Conservation (phyloP, 2,888 invertebrate species). For the Hirtodrosophila alboralis region DNA sequence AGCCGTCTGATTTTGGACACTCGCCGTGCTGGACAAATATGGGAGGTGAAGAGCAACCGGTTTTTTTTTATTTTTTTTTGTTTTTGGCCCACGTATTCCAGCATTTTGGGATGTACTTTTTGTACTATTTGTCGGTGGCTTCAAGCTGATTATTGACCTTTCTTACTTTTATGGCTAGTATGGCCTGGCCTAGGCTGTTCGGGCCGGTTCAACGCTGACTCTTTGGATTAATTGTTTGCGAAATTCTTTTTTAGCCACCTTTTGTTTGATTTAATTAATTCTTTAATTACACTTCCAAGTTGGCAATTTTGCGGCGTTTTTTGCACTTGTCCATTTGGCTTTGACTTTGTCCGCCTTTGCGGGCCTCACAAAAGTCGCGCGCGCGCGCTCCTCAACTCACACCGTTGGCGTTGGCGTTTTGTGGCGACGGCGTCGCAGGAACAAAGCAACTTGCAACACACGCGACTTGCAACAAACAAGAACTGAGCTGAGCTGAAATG, state of each 20-base stretch:
- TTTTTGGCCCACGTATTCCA: conserved; percentile 44
- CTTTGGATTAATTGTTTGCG: conserved; percentile 70
- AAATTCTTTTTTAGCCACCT: conserved; percentile 61
- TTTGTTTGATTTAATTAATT: conserved; percentile 78
- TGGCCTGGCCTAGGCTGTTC: conserved; percentile 46
- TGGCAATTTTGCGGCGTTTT: conserved; percentile 59
- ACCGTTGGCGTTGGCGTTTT: conserved; percentile 25
- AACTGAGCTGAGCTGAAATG: conserved; percentile 27
- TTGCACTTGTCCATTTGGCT: conserved; percentile 36
- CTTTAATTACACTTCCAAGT: conserved; percentile 75
- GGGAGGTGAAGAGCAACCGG: conserved; percentile 48
- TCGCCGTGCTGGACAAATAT: conserved; percentile 46
- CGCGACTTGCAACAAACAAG: conserved; percentile 18
- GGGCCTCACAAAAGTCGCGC: conserved; percentile 63
- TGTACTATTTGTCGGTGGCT: conserved; percentile 48
- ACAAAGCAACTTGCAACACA: conserved; percentile 42
- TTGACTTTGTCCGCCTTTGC: conserved; percentile 28
- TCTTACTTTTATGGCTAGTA: conserved; percentile 57
- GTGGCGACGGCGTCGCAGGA: conserved; percentile 58
- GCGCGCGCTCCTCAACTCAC: conserved; percentile 76
- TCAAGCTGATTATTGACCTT: conserved; percentile 70
- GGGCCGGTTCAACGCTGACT: conserved; percentile 1
- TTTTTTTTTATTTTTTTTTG: no score
- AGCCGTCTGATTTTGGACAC: conserved; percentile 35
- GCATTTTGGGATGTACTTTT: conserved; percentile 37